phyloP scores from a whole-genome alignment of 2,888 invertebrate genomes.

The Drosophila vallismaia region DNA sequence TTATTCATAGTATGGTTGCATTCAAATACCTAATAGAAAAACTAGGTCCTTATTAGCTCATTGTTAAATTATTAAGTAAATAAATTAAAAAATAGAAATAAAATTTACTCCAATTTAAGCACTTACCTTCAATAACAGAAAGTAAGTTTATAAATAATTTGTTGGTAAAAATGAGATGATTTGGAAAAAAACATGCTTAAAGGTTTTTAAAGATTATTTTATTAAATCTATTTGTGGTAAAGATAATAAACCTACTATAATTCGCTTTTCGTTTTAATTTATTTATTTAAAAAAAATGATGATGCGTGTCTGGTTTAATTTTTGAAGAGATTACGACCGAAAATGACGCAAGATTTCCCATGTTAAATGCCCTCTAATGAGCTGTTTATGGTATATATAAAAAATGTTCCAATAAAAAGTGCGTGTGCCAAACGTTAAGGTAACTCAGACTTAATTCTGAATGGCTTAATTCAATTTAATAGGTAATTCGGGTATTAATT shows the following conservation, averaged over 20 bases:
- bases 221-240: not conserved
- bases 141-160: no score
- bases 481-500: constrained; percentile 51
- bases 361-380: not conserved
- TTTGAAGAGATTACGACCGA: not conserved
- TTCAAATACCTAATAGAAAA: no score
- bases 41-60: no score
- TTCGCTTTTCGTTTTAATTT: not conserved
- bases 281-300: not conserved
- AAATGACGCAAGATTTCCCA: not conserved
- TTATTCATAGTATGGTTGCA: no score
- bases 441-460: constrained; percentile 13
- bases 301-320: constrained; percentile 8
- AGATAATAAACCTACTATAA: not conserved
- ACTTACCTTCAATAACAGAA: no score
- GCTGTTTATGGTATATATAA: not conserved
- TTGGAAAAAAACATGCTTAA: no score
- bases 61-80: no score
- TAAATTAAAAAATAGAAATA: no score
- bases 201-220: not conserved
- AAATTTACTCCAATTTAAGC: no score
- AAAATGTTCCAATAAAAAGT: not conserved
- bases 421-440: constrained; percentile 7
- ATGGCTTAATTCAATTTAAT: constrained; percentile 33
- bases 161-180: no score